These are phyloP conservation scores for Catonia carolina DNA, from an alignment of 2,888 invertebrate species.

Conservation along the genomic window DNA sequence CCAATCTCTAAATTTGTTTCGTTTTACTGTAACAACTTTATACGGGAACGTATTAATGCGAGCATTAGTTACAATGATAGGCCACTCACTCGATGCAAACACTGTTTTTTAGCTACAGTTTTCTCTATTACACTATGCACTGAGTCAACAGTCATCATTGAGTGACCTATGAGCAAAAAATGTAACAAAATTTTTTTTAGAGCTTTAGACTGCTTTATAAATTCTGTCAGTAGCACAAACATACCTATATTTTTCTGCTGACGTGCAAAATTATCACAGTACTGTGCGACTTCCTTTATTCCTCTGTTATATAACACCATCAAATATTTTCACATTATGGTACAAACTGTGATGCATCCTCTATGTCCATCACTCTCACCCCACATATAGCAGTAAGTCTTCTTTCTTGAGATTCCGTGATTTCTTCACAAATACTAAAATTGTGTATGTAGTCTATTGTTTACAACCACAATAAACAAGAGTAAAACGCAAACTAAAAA, in stretches of 20 bases:
- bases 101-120: conserved; percentile 1
- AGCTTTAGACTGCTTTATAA: background rate
- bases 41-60: conserved; percentile 1
- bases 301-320: background rate
- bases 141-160: conserved; percentile 4
- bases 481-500: too few relatives aligned
- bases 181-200: background rate
- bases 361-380: conserved; percentile 15
- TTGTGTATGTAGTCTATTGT: too few relatives aligned
- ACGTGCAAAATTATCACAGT: background rate
- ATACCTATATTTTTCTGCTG: conserved; percentile 1
- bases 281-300: background rate
- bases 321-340: conserved; percentile 4
- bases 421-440: too few relatives aligned
- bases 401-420: too few relatives aligned
- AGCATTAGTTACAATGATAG: background rate
- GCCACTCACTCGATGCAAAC: conserved; percentile 1
- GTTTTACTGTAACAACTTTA: background rate
- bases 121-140: background rate
- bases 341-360: conserved; percentile 15
- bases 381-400: conserved; percentile 20
- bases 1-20: background rate
- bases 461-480: too few relatives aligned
- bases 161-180: background rate
- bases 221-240: background rate